Conservation (phyloP, 2,113 vertebrate species). For the Eptesicus fuscus region DNA sequence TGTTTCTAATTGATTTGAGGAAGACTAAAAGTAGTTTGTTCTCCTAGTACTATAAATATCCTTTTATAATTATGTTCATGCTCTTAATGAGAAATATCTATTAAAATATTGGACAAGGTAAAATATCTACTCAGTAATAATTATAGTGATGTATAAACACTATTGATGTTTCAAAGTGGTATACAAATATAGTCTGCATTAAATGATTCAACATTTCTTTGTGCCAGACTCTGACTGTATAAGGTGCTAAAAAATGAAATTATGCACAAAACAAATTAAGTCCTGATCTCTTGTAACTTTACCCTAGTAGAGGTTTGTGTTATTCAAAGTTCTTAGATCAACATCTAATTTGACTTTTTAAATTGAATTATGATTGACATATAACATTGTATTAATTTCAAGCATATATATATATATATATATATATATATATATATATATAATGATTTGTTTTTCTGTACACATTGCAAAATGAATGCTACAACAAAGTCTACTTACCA, state of each 20-base stretch:
- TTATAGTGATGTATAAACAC: background rate
- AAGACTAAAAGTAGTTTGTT: background rate
- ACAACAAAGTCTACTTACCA: background rate
- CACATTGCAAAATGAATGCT: background rate
- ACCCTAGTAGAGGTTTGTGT: background rate
- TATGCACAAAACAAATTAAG: background rate
- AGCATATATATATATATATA: background rate
- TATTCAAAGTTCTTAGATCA: background rate
- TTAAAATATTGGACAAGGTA: background rate
- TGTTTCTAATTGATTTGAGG: constrained; percentile 11
- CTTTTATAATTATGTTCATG: background rate
- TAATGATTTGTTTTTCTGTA: background rate
- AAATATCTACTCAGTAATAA: background rate
- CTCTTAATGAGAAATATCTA: background rate
- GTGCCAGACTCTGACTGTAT: background rate
- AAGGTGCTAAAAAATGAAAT: background rate
- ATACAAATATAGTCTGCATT: background rate
- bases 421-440: background rate
- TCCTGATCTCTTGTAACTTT: background rate
- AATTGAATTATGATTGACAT: background rate
- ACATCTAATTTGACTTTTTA: background rate
- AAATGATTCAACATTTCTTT: background rate
- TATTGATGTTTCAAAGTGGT: background rate
- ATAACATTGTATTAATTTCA: background rate
- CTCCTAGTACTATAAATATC: background rate